Conservation (phyloP, 2,113 vertebrate species). For the Sarotherodon lohbergeri region DNA sequence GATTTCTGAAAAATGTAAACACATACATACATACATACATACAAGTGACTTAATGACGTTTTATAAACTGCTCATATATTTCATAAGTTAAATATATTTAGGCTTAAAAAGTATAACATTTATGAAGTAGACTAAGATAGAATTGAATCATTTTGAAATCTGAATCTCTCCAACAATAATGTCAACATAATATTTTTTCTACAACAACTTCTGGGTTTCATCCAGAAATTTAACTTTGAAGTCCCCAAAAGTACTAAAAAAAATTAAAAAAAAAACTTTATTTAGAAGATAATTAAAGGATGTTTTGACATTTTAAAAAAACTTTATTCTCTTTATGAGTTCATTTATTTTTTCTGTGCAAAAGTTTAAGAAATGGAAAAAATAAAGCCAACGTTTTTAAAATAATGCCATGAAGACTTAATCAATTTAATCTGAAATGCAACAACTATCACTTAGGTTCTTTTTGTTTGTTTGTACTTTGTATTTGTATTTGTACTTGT, state of each 20-base stretch:
- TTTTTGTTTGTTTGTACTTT: not conserved
- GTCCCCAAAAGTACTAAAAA: not conserved
- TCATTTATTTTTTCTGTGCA: not conserved
- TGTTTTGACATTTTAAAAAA: fast-evolving
- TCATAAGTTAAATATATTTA: not conserved
- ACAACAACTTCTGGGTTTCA: not conserved
- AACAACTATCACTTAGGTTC: not conserved
- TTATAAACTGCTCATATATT: not conserved
- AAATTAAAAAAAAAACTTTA: fast-evolving
- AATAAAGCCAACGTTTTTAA: not conserved
- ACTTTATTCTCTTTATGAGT: not conserved
- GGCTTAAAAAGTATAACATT: not conserved
- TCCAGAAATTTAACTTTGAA: not conserved
- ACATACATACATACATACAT: not conserved
- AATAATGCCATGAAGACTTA: not conserved
- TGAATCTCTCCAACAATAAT: not conserved
- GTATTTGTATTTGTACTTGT: not conserved
- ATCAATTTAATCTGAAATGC: not conserved
- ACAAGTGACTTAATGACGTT: not conserved
- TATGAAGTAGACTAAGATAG: not conserved
- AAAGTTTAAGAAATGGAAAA: not conserved
- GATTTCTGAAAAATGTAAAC: not conserved
- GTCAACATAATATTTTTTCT: not conserved
- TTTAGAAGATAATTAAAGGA: not conserved
- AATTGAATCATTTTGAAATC: not conserved